Base-by-base conservation (phyloP, 2,797 vertebrate species). In the Ptychobarbus kaznakovi region DNA sequence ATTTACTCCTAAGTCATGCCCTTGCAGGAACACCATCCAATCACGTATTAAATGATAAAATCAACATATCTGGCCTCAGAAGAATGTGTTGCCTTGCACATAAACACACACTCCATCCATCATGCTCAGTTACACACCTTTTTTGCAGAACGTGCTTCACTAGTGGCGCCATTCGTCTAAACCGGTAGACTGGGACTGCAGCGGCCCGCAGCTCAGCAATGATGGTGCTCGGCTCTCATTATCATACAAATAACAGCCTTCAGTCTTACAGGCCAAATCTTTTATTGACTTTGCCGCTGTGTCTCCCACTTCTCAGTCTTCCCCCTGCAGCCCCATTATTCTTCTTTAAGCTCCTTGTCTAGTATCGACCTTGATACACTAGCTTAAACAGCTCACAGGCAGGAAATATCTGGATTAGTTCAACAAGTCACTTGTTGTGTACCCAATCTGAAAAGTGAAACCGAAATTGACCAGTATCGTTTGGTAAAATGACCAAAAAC, bases 211-310 rank as follows among this genome's bases (percentile, higher is more conserved):
- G 68, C 63, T 78, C 66, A 63, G 56, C 51, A 35, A 18, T 18
- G 63, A 63, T 38, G 58, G 40, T 40, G 51, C 85, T 66, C 78
- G 86, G 87, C 90, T 85, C 85, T 49, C 88, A 94, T 95, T 94
- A 93, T 87, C 92, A 92, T 93, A 94, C 89, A 93, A 92, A 94
- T 92, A 83, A 93, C 88, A 90, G 86, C 82, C 90, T 91, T 92
- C 91, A 92, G 90, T 94, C 87, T 88, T 88, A 89, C 86, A 90
- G 90, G 91, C 88, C 90, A 89, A 90, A 82, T 88, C 70, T 91
- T 87, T 92, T 92, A 89, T 87, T 80, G 90, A 88, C 89, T 91
- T 91, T 78, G 40, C 88, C 88, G 85, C 89, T 86, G 87, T 87
- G 86, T 90, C 86, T 88, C 65, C 73, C 18, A 40, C 58, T 74